Base-by-base conservation (phyloP, 1,140 invertebrate genomes). In the Subanguina moxae region DNA sequence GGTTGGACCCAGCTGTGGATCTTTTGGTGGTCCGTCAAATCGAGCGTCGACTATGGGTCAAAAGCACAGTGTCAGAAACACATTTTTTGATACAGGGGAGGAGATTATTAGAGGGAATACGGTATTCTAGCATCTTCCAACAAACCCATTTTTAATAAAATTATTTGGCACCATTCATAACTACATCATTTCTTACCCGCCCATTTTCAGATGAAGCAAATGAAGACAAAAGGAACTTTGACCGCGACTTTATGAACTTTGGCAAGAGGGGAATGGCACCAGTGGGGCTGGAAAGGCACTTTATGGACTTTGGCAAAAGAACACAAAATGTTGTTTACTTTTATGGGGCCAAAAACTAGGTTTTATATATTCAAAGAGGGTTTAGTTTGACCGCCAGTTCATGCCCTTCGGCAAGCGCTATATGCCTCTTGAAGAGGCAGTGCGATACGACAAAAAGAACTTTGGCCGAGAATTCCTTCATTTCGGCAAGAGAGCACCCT, bases 151-250 rank as follows among this genome's bases (percentile, higher is more conserved):
- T n/a, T n/a, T n/a, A n/a, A n/a, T n/a, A n/a, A n/a, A n/a, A n/a
- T n/a, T n/a, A n/a, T n/a, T n/a, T n/a, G n/a, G n/a, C n/a, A n/a
- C n/a, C n/a, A 38, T 38, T 38, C 32, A 3, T 38, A 38, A 38
- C 11, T 3, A 38, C 32, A 38, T 38, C 32, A 11, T 38, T 38
- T 58, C 5, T 42, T 42, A 30, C 21, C 30, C 38, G 11, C n/a
- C 23, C 32, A 48, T 38, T 46, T 61, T 9, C 43, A 68, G 66
- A 61, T 48, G 43, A 19, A 11, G 32, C 62, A 21, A 25, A 21
- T 48, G 66, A 68, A n/a, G 66, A 68, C 27, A 68, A 62, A 25
- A 21, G 59, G 23, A 61, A 62, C 32, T 68, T 68, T 25, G 45
- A 68, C 38, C 59, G 66, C 19, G 66, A 68, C 21, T 68, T 68